Evolutionary conservation across 2,113 vertebrate species (phyloP), one percentile per base, ranked within the genome.

Genomic region (Percina caprodes): DNA sequence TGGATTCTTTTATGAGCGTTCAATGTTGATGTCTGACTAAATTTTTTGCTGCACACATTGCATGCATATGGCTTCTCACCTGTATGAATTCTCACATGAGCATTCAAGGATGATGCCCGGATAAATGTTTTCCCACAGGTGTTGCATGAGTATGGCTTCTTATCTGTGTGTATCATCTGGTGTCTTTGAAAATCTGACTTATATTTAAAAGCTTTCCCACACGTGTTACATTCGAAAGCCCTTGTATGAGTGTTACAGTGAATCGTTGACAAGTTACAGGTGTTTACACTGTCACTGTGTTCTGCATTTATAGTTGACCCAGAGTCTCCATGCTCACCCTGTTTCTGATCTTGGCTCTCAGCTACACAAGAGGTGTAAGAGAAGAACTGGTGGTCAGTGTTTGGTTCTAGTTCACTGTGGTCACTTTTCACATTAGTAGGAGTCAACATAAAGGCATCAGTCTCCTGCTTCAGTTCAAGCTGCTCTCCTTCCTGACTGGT

Each of bases 31-130:
- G 49, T 74, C 14, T 82, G 59, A 52, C 48, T 35, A 49, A 69
- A 87, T 5, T 59, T 14, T 16, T 81, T 81, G 0, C 60, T 30
- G 0, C 86, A 87, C 0, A 16, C 74, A 6, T 55, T 48, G 0
- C 86, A 87, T 2, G 2, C 1, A 6, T 35, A 78, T 3, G 69
- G 69, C 33, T 78, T 84, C 19, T 74, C 82, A 1, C 63, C 77
- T 0, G 82, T 69, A 48, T 80, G 77, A 0, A 3, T 60, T 26
- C 54, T 49, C 30, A 73, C 13, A 7, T 74, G 76, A 2, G 30
- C 9, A 0, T 24, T 1, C 26, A 77, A 49, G 45, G 7, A 5
- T 6, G 14, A 18, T 7, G 0, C 2, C 16, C 18, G 23, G 30
- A 19, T 21, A 12, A 75, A 82, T 1, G 1, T 1, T 51, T 65